Percentiles rank a stretch among this genome's conserved stretches.
Conservation (phyloP, 2,797 vertebrate genomes). For the Geotrypetes seraphini region DNA sequence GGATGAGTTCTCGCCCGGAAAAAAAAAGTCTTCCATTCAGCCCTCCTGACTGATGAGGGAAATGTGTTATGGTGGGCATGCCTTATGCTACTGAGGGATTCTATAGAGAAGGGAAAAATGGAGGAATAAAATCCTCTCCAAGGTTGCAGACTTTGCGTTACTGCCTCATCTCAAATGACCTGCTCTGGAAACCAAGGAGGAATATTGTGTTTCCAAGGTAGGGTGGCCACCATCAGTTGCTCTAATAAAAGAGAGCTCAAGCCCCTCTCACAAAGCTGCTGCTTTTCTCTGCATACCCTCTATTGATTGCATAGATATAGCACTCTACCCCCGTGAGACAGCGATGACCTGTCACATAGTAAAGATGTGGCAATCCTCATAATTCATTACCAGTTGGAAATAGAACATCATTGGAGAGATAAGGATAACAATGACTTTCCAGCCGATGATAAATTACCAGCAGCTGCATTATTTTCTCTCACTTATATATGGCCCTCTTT, state of each 20-base stretch:
- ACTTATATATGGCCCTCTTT: conserved; percentile 80
- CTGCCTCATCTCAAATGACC: too few species aligned
- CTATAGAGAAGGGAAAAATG: too few species aligned
- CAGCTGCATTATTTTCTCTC: conserved; percentile 75
- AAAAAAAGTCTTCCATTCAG: too few species aligned
- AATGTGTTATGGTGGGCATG: too few species aligned
- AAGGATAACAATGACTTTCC: conserved; percentile 80
- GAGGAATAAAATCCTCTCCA: too few species aligned
- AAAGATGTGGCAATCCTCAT: conserved; percentile 52
- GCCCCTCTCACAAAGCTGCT: conserved; percentile 22
- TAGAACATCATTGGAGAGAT: conserved; percentile 73
- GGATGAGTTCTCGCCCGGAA: too few species aligned
- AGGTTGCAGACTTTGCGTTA: too few species aligned
- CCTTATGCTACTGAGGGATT: too few species aligned
- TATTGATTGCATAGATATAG: conserved; percentile 46
- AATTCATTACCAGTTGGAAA: conserved; percentile 75
- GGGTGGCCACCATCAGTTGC: conserved; percentile 4
- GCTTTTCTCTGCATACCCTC: conserved; percentile 26
- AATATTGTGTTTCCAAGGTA: too few species aligned
- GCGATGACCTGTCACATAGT: conserved; percentile 41
- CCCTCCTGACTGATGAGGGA: too few species aligned
- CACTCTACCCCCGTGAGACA: conserved; percentile 37
- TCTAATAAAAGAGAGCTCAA: too few species aligned
- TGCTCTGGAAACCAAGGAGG: too few species aligned
- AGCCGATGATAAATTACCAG: conserved; percentile 76